phyloP scores from a whole-genome alignment of 2,113 vertebrate genomes.

The Saguinus imperator region DNA sequence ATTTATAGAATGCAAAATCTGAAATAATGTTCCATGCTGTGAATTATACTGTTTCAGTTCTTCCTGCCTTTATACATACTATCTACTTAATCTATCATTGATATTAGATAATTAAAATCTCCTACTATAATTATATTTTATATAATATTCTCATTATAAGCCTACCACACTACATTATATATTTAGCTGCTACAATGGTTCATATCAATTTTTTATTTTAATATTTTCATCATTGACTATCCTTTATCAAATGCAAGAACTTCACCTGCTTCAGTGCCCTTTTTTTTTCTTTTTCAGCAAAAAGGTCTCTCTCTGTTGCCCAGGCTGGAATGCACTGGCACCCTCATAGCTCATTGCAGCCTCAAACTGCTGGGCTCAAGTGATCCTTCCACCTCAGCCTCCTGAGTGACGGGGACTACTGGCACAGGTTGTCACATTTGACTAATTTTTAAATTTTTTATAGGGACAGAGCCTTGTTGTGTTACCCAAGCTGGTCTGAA shows the following conservation, averaged over 20 bases:
- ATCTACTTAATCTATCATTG: not conserved
- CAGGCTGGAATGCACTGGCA: no score
- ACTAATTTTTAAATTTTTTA: no score
- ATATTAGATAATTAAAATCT: not conserved
- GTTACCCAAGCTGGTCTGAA: no score
- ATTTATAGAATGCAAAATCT: conserved; percentile 23
- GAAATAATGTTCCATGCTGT: not conserved
- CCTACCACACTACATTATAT: not conserved
- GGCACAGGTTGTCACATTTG: no score
- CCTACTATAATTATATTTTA: not conserved
- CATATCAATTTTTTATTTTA: not conserved
- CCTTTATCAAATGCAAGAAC: not conserved
- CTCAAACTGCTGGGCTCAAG: no score
- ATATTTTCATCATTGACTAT: not conserved
- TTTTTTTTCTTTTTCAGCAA: no score
- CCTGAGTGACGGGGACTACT: no score
- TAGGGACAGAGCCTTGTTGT: no score
- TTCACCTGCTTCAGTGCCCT: not conserved
- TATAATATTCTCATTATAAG: not conserved
- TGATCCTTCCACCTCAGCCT: no score
- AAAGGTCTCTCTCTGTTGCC: no score
- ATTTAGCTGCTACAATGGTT: not conserved
- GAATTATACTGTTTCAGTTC: not conserved
- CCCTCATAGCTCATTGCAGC: no score
- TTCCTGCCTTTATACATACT: not conserved